Evolutionary conservation across 2,888 invertebrate genomes (phyloP).

Genomic region (Oxystoma pomonae): DNA sequence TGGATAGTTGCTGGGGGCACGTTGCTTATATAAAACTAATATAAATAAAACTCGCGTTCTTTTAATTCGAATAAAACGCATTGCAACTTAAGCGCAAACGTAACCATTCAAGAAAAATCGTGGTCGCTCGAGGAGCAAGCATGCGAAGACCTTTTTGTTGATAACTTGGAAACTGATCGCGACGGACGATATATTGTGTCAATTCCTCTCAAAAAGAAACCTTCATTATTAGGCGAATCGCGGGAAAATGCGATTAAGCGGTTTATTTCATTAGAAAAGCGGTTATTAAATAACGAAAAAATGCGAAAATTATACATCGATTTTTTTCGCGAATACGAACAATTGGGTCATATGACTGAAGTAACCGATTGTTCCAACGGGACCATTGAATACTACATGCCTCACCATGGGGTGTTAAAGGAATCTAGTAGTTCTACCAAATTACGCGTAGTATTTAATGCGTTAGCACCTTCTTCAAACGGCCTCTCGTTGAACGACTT

Average conservation of each 20-base stretch:
- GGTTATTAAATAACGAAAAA: conserved; percentile 1
- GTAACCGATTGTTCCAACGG: no score
- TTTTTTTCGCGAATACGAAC: conserved; percentile 16
- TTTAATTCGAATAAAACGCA: background rate
- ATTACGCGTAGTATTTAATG: no score
- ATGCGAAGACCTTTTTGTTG: conserved; percentile 17
- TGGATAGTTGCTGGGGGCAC: no score
- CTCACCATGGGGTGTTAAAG: no score
- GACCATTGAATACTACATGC: no score
- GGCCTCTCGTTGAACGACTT: no score
- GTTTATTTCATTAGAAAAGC: conserved; percentile 12
- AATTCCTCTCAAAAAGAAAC: conserved; percentile 15
- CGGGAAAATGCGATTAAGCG: conserved; percentile 14
- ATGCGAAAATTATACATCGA: conserved; percentile 9
- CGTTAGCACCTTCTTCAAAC: no score
- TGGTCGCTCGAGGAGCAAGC: conserved; percentile 14
- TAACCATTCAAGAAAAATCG: conserved; percentile 9
- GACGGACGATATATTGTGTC: conserved; percentile 16
- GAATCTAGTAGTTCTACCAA: no score
- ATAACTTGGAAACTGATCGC: background rate
- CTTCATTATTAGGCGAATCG: conserved; percentile 16
- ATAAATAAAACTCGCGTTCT: no score
- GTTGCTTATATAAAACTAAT: no score
- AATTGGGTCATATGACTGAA: conserved; percentile 18
- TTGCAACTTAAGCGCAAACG: conserved; percentile 9